Conservation (phyloP, 2,113 vertebrate species). For the Ranitomeya variabilis region DNA sequence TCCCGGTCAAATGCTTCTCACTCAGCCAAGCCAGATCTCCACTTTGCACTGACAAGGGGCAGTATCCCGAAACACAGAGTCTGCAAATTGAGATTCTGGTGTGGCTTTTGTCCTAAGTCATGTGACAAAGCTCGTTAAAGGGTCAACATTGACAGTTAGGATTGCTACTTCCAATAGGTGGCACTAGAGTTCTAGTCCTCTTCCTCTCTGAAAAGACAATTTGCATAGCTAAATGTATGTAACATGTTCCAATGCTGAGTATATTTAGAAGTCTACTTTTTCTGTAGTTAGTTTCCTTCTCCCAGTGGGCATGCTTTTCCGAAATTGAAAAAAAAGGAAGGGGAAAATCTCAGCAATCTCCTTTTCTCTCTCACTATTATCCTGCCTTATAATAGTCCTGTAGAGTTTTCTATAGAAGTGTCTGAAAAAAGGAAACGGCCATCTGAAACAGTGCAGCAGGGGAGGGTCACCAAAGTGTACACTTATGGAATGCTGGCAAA, state of each 20-base stretch:
- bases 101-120: too few relatives aligned
- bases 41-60: too few relatives aligned
- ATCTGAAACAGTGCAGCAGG: slow-evolving; percentile 43
- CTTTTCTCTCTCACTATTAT: slow-evolving; percentile 38
- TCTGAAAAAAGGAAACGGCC: slow-evolving; percentile 42
- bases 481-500: slow-evolving; percentile 47
- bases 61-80: too few relatives aligned
- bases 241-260: not conserved
- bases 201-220: too few relatives aligned
- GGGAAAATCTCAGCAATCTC: not conserved
- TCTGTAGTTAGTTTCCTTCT: not conserved
- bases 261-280: not conserved
- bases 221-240: not conserved
- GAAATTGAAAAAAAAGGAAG: not conserved
- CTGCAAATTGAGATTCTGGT: too few relatives aligned
- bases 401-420: slow-evolving; percentile 29
- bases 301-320: not conserved
- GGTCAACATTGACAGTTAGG: too few relatives aligned
- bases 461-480: slow-evolving; percentile 24
- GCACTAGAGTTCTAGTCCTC: too few relatives aligned
- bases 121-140: too few relatives aligned
- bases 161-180: too few relatives aligned
- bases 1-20: too few relatives aligned
- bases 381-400: slow-evolving; percentile 31
- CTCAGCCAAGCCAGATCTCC: too few relatives aligned